A percentile compares a stretch with the other conserved stretches of the same genome.
Evolutionary conservation across 2,797 vertebrate species (phyloP).

Genomic region (Tapirus indicus): DNA sequence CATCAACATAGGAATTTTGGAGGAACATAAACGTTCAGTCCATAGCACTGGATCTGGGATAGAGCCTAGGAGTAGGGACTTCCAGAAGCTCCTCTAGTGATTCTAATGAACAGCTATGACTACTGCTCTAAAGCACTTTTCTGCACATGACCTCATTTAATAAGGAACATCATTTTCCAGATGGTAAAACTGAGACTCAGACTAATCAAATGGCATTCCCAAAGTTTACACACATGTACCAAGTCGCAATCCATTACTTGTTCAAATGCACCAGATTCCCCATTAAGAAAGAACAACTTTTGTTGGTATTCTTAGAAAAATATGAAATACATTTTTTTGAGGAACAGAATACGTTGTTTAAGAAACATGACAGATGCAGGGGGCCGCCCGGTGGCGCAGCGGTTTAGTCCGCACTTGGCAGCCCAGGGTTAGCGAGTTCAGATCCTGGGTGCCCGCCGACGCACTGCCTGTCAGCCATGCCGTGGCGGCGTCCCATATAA

Average conservation of each 20-base stretch:
- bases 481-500: too few species aligned
- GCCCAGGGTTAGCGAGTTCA: too few species aligned
- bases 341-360: not conserved
- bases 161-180: not conserved
- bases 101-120: not conserved
- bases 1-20: not conserved
- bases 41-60: not conserved
- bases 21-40: not conserved
- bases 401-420: too few species aligned
- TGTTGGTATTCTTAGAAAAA: conserved; percentile 2
- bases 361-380: not conserved
- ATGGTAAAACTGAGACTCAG: not conserved
- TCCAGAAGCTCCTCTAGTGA: not conserved
- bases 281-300: not conserved
- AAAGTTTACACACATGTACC: not conserved
- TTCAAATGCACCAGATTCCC: not conserved
- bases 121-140: not conserved
- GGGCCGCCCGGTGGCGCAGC: too few species aligned
- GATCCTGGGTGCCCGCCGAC: too few species aligned
- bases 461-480: too few species aligned
- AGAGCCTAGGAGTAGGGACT: not conserved
- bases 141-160: not conserved
- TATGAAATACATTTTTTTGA: not conserved
- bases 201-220: not conserved
- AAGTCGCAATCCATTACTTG: not conserved